Evolutionary conservation across 1,140 invertebrate species (phyloP), one percentile per base, ranked within the genome.

Genomic region (Camponotus vicinus): DNA sequence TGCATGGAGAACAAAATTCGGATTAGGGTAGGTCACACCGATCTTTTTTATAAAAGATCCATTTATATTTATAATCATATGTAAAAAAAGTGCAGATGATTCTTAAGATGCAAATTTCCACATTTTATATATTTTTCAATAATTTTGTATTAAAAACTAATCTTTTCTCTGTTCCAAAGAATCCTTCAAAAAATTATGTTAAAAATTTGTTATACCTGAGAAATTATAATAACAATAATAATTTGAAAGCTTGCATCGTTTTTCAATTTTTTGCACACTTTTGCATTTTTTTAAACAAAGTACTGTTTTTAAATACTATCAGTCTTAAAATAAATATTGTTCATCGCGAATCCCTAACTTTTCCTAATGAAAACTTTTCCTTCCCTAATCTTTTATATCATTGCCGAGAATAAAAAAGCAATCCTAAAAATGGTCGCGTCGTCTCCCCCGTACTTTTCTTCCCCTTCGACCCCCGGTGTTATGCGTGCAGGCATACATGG

Each of bases 1-100:
- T 97, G 95, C 85, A 96, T 97, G 91, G 96, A 96, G 66, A 94
- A 95, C 45, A 95, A 94, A 80, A 94, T 95, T 0, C 95, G 96
- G 90, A 94, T 98, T 8, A 97, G 97, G 96, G 97, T 97, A 94
- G 92, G 92, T 92, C 63, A 49, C 5, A 13, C 34, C 59, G 32
- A 57, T 85, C 40, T 87, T 71, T 75, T 7, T 37, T n/a, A 45
- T 45, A 21, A 71, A 1, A 18, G 0, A 9, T 34, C 55, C 6
- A 69, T 42, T 37, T 7, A 55, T 18, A 59, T 57, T 15, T 32
- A n/a, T 40, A 69, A 40, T 37, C 18, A 7, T n/a, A 32, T n/a
- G 9, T 45, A 55, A 42, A 37, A 66, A 55, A 57, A 55, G 9
- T 55, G 27, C 3, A n/a, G 7, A 57, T 8, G 5, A 52, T 67